Percentiles rank a stretch among this genome's conserved stretches.
phyloP scores from a whole-genome alignment of 1,140 invertebrate species.

The Drosophila pseudoananassae region DNA sequence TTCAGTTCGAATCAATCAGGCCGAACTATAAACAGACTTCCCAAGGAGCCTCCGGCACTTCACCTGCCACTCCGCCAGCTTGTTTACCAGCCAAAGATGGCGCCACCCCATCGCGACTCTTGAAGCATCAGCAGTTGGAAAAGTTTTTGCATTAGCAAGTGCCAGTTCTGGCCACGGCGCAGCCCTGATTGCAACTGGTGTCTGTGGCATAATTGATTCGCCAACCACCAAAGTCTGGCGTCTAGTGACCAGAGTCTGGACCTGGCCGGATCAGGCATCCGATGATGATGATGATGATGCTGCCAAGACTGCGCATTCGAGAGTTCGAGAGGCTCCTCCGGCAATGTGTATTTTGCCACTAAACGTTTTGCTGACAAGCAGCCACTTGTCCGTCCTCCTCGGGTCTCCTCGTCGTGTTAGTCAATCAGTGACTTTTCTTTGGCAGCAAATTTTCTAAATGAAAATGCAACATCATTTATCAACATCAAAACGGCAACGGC shows the following conservation, averaged over 20 bases:
- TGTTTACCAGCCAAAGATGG: constrained; percentile 39
- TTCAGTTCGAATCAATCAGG: constrained; percentile 1
- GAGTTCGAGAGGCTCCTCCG: constrained; percentile 11
- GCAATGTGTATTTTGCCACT: constrained; percentile 64
- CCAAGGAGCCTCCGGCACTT: constrained; percentile 8
- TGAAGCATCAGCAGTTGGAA: constrained; percentile 37
- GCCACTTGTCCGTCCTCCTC: constrained; percentile 53
- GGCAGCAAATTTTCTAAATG: constrained; percentile 78
- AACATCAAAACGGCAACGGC: constrained; percentile 76
- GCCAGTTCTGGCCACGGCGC: constrained; percentile 21
- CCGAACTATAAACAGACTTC: constrained; percentile 17
- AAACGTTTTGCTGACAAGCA: constrained; percentile 81
- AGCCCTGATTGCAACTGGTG: constrained; percentile 66
- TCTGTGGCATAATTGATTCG: constrained; percentile 79
- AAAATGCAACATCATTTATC: constrained; percentile 82
- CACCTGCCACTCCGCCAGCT: constrained; percentile 12
- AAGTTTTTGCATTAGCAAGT: constrained; percentile 77
- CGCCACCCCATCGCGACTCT: constrained; percentile 17
- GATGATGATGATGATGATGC: neutral
- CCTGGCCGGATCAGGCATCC: neutral
- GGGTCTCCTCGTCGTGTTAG: constrained; percentile 58
- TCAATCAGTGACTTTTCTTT: constrained; percentile 81
- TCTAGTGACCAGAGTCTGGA: neutral
- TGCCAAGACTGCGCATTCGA: neutral
- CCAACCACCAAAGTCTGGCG: constrained; percentile 48